Base-by-base conservation (phyloP, 2,888 invertebrate genomes). In the Stegophylla sp. region DNA sequence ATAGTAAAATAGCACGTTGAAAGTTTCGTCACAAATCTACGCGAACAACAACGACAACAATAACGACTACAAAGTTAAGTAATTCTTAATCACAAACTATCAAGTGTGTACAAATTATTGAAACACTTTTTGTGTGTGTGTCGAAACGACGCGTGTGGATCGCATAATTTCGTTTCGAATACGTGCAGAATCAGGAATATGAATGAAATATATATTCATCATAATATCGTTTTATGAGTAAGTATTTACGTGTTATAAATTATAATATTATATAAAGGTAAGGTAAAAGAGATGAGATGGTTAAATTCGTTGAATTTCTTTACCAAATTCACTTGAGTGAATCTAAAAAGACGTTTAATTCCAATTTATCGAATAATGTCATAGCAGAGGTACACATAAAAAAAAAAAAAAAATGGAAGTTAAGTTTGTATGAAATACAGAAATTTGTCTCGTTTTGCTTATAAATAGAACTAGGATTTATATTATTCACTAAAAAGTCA, bases 201-300 rank as follows among this genome's bases (percentile, higher is more conserved):
- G 34, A 34, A 26, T 15, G 17, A 26, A 17, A 26, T 10, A 15
- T 26, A 9, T 26, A 7, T 23, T 2, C 7, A 45, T 2, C n/a
- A n/a, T n/a, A n/a, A n/a, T n/a, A n/a, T 67, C 48, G 26, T 48
- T 28, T 45, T 67, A 17, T 26, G 15, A 13, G 48, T 4, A 13
- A 43, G 13, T 26, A 23, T 26, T 23, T 20, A n/a, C 17, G 17
- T 9, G 26, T n/a, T 48, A 51, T 51, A 56, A 9, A 45, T 45
- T 45, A n/a, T 10, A n/a, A 17, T 67, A 12, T 17, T 43, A 43
- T 45, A 23, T 15, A 17, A 26, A 17, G 26, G 26, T 23, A 5
- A 67, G n/a, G 45, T 20, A 12, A 67, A 67, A 67, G n/a, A 26
- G 48, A 48, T 3, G 28, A 67, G n/a, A 45, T 67, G 12, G 67